phyloP scores from a whole-genome alignment of 2,113 vertebrate species.

The Myrmecophaga tridactyla region DNA sequence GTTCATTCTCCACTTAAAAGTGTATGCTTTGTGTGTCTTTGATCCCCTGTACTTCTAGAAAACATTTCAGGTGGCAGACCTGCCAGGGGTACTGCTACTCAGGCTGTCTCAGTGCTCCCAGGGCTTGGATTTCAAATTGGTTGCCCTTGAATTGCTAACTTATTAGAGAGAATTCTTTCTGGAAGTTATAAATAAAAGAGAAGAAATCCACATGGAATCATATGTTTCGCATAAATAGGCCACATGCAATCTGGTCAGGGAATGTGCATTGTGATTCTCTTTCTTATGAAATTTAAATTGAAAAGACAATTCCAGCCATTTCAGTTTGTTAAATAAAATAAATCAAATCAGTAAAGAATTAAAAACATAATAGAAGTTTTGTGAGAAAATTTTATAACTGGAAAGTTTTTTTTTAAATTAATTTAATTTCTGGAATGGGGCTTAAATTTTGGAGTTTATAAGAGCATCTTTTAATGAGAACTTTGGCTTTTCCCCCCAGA shows the following conservation, averaged over 20 bases:
- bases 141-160: conserved; percentile 46
- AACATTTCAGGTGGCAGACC: neutral
- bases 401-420: neutral
- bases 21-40: neutral
- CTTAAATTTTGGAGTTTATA: conserved; percentile 34
- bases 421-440: conserved; percentile 37
- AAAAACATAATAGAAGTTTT: conserved; percentile 19
- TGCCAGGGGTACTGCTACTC: neutral
- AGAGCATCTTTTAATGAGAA: neutral
- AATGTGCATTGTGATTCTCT: conserved; percentile 41
- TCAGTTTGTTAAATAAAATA: neutral
- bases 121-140: conserved; percentile 34
- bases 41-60: conserved; percentile 23
- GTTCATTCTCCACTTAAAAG: neutral
- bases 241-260: conserved; percentile 46
- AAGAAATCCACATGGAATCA: conserved; percentile 59
- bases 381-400: conserved; percentile 36
- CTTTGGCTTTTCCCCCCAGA: neutral
- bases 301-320: conserved; percentile 39
- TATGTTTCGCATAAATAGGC: conserved; percentile 57
- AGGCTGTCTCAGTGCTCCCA: neutral
- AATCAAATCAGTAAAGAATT: conserved; percentile 48
- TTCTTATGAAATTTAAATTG: conserved; percentile 65
- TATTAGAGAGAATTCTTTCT: conserved; percentile 53
- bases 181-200: conserved; percentile 65